phyloP scores from a whole-genome alignment of 2,113 vertebrate species.

The Sigmodon hispidus region DNA sequence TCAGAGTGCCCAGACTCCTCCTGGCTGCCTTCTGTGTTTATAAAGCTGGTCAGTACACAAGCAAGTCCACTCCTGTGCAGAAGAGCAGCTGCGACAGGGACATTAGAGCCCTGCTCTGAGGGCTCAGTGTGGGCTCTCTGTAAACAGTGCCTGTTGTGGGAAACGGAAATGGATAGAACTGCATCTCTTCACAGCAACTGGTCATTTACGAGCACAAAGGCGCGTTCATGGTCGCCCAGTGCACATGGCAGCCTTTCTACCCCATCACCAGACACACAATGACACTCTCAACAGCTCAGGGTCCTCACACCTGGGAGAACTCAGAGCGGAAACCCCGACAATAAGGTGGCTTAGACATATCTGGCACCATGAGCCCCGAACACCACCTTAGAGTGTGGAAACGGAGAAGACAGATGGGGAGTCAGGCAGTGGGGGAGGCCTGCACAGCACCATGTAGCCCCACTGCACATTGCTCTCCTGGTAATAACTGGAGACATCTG shows the following conservation, averaged over 20 bases:
- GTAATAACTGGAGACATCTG: neutral
- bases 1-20: neutral
- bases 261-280: neutral
- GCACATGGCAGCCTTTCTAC: neutral
- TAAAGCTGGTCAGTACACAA: neutral
- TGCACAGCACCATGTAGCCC: neutral
- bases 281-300: neutral
- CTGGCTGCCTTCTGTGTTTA: neutral
- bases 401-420: neutral
- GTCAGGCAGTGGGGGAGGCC: neutral
- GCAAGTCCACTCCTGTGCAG: accelerated
- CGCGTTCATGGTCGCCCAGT: neutral
- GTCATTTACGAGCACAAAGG: neutral
- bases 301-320: neutral
- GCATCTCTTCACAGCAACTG: neutral
- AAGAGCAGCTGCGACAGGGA: neutral
- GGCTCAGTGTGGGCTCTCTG: neutral
- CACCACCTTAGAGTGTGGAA: neutral
- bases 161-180: neutral
- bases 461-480: neutral
- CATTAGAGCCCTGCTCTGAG: neutral
- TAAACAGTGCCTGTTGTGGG: neutral
- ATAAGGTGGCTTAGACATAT: neutral
- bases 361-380: neutral
- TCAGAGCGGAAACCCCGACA: too few species aligned